phyloP scores from a whole-genome alignment of 2,797 vertebrate genomes.

The Liasis olivaceus region DNA sequence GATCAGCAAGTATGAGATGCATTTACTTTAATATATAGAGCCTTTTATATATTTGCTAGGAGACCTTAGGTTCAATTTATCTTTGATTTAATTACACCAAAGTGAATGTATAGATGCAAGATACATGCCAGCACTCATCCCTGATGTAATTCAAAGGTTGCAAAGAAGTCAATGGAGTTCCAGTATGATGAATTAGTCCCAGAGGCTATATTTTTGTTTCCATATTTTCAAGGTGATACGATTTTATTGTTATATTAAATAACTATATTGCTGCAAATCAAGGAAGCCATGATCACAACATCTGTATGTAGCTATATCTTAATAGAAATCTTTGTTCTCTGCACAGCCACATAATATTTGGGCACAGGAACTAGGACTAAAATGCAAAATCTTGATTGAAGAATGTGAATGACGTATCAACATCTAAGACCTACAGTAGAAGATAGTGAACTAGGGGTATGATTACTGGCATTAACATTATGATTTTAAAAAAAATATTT shows the following conservation, averaged over 20 bases:
- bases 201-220: constrained; percentile 3
- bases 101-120: background rate
- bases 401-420: background rate
- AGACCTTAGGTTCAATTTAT: constrained; percentile 1
- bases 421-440: background rate
- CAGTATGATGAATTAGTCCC: background rate
- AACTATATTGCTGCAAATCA: constrained; percentile 1
- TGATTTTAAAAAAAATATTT: background rate
- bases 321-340: constrained; percentile 19
- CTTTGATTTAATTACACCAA: constrained; percentile 11
- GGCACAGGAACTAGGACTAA: background rate
- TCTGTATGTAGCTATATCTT: constrained; percentile 12
- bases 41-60: background rate
- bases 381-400: background rate
- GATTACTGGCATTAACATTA: background rate
- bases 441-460: background rate
- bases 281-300: background rate
- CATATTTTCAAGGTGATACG: constrained; percentile 6
- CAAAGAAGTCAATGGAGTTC: constrained; percentile 13
- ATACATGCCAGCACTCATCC: background rate
- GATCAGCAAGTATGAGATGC: background rate
- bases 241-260: constrained; percentile 4
- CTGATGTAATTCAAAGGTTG: constrained; percentile 3
- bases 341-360: background rate
- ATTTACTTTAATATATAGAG: background rate